A percentile compares a stretch with the other conserved stretches of the same genome.
Evolutionary conservation across 2,113 vertebrate species (phyloP).

Genomic region (Urocynchramus pylzowi): DNA sequence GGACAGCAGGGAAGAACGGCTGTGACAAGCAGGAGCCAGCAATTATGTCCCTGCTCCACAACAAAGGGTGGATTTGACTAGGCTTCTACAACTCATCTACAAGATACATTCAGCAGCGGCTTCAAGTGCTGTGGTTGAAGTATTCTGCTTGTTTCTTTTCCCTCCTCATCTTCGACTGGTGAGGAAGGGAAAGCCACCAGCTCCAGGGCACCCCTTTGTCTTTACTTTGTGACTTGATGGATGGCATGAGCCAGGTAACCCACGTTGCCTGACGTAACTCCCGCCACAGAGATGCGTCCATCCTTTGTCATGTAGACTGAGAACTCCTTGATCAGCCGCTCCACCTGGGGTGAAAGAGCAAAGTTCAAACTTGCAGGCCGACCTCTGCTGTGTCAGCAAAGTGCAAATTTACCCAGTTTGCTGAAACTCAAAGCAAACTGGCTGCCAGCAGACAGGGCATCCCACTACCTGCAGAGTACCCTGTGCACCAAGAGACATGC

Average conservation of each 20-base stretch:
- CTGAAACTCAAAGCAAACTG: neutral
- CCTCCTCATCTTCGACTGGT: neutral
- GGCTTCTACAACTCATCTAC: slow-evolving; percentile 43
- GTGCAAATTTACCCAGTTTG: neutral
- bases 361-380: neutral
- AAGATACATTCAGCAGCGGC: slow-evolving; percentile 45
- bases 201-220: neutral
- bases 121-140: slow-evolving; percentile 34
- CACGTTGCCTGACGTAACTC: slow-evolving; percentile 88
- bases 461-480: neutral
- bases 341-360: slow-evolving; percentile 78
- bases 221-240: slow-evolving; percentile 92
- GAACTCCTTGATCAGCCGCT: slow-evolving; percentile 90
- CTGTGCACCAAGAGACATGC: neutral
- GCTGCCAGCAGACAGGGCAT: neutral
- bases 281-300: slow-evolving; percentile 93
- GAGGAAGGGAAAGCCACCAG: slow-evolving; percentile 29
- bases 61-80: neutral
- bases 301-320: slow-evolving; percentile 98
- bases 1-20: neutral
- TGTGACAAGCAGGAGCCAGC: neutral
- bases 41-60: neutral
- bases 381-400: neutral
- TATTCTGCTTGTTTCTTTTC: slow-evolving; percentile 24
- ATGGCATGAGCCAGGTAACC: slow-evolving; percentile 90